Base-by-base conservation (phyloP, 2,888 invertebrate species). In the Drosophila buzzatii region DNA sequence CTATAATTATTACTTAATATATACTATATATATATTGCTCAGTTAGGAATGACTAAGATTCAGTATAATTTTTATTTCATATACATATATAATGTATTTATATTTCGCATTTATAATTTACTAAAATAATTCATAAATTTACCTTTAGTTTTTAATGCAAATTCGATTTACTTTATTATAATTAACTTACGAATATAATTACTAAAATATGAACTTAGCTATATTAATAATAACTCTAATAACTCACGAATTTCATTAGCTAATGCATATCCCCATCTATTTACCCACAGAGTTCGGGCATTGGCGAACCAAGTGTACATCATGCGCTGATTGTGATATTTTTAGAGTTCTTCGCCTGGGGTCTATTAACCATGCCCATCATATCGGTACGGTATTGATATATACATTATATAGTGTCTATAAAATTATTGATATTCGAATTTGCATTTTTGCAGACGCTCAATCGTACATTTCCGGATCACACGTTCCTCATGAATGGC, bases 331-430 rank as follows among this genome's bases (percentile, higher is more conserved):
- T 99, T 92, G 98, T 99, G 91, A 99, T 99, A 94, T 99, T 99
- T 95, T 95, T 99, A 94, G 99, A 99, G 94, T 99, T 99, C 94
- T 99, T 99, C 94, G 98, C 99, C 83, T 99, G 99, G 99, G 99
- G 99, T 62, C 95, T 99, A 82, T 95, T 99, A 80, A 99, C 99
- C 78, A 98, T 99, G 95, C 99, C 99, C 70, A 97, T 99, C 91
- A 99, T 99, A 92, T 94, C 92, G 78, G 93, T 93, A 85, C 4
- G 91, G 91, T 33, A 20, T 39, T 27, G 4, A 23, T 3, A 33
- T 16, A 39, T 37, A n/a, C 3, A 16, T 23, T 16, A 16, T 37
- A 23, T 5, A 52, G 14, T 9, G 10, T 10, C 3, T 1, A 9
- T 10, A 9, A 27, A 27, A 27, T 2, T 47, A 27, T 16, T 44